Conservation (phyloP, 2,888 invertebrate species). For the Cephus nigrinus region DNA sequence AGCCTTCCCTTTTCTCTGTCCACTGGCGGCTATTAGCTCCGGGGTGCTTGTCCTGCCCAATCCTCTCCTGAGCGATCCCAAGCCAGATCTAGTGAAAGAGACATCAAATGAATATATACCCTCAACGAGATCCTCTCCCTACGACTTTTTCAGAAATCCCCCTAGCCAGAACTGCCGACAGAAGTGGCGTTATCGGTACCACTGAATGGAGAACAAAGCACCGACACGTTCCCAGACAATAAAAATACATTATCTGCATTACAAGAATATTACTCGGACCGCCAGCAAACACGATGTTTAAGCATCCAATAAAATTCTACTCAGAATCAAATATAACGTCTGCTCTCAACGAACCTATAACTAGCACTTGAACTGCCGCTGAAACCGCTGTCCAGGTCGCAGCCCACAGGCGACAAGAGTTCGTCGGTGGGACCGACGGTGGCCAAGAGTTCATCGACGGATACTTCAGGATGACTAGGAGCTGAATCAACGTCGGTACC, state of each 20-base stretch:
- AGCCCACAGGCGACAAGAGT: constrained; percentile 76
- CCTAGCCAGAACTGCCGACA: neutral
- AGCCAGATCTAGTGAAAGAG: constrained; percentile 40
- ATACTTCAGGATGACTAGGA: constrained; percentile 68
- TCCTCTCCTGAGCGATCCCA: constrained; percentile 57
- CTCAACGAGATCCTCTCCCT: neutral
- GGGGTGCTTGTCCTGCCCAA: constrained; percentile 46
- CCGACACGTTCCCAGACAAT: neutral
- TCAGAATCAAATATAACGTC: neutral
- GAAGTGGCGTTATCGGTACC: neutral
- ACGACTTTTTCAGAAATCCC: neutral
- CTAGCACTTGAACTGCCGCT: constrained; percentile 87
- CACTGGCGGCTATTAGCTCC: constrained; percentile 33
- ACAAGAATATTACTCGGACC: neutral
- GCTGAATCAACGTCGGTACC: constrained; percentile 59
- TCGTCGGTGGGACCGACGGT: constrained; percentile 78
- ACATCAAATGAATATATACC: neutral
- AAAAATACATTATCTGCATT: neutral
- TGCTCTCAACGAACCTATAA: constrained; percentile 66
- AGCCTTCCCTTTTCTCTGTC: constrained; percentile 57
- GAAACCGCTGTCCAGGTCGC: constrained; percentile 84
- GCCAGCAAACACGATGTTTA: neutral
- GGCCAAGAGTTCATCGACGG: constrained; percentile 73
- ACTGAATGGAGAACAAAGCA: neutral
- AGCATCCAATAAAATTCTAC: neutral